phyloP scores from a whole-genome alignment of 1,140 invertebrate genomes.

The Spodoptera frugiperda region DNA sequence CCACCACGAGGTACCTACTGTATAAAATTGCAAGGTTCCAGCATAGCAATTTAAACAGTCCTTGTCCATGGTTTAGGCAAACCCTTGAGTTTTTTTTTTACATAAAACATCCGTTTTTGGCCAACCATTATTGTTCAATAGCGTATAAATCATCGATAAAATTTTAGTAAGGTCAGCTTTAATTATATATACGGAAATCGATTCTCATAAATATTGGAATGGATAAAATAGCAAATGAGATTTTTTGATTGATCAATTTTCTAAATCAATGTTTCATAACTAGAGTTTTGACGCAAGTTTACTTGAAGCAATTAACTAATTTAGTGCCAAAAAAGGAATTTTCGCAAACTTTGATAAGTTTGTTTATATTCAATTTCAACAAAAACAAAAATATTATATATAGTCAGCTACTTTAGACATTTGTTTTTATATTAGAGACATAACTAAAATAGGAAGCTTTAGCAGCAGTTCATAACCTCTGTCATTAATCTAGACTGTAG shows the following conservation, averaged over 20 bases:
- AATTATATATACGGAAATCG: constrained; percentile 54
- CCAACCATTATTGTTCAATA: constrained; percentile 9
- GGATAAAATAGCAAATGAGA: constrained; percentile 45
- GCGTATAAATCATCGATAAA: constrained; percentile 46
- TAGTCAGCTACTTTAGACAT: too few species aligned
- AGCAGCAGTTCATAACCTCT: not conserved
- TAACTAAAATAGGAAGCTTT: not conserved
- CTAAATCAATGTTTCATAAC: constrained; percentile 23
- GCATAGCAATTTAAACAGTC: not conserved
- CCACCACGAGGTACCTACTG: too few species aligned
- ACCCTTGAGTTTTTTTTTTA: constrained; percentile 32
- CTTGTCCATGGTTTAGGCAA: constrained; percentile 4
- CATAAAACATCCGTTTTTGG: constrained; percentile 32
- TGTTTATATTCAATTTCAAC: too few species aligned
- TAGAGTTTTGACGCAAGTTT: not conserved
- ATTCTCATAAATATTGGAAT: constrained; percentile 45
- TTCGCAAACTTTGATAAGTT: too few species aligned
- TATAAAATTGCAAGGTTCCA: not conserved
- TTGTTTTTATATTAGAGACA: not conserved
- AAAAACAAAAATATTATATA: too few species aligned
- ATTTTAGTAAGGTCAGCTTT: constrained; percentile 45
- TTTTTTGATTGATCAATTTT: constrained; percentile 49
- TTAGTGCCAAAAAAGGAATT: too few species aligned
- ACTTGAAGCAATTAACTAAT: not conserved
- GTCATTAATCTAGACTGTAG: too few species aligned